These are phyloP conservation scores for Paralvinella palmiformis DNA, from an alignment of 1,140 invertebrate genomes.

Conservation along the genomic window DNA sequence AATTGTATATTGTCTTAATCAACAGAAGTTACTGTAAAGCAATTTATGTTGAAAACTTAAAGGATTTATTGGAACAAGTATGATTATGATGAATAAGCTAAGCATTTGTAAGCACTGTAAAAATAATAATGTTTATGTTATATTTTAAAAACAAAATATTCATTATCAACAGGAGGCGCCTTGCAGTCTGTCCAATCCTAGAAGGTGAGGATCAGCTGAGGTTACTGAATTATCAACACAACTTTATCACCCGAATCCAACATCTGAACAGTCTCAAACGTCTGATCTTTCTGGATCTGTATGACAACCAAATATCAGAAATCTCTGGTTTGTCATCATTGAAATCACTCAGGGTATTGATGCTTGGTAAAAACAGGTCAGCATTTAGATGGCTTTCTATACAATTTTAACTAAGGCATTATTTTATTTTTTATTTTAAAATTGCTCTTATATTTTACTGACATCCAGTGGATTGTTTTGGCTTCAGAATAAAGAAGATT, in stretches of 20 bases:
- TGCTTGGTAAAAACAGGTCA: slow-evolving; percentile 81
- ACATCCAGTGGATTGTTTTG: too few species aligned
- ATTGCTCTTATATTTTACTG: slow-evolving; percentile 9
- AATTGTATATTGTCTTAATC: too few species aligned
- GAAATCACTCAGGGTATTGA: slow-evolving; percentile 70
- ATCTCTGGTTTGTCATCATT: slow-evolving; percentile 69
- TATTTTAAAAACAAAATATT: neutral
- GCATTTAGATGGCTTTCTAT: neutral
- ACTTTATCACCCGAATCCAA: slow-evolving; percentile 73
- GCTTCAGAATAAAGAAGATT: slow-evolving; percentile 64
- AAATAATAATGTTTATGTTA: neutral
- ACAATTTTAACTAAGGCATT: neutral
- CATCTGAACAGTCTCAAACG: slow-evolving; percentile 59
- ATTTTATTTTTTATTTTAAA: slow-evolving; percentile 7
- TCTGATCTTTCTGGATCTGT: slow-evolving; percentile 85
- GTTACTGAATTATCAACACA: slow-evolving; percentile 82
- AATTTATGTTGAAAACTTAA: too few species aligned
- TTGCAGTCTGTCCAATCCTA: slow-evolving; percentile 61
- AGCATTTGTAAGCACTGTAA: too few species aligned
- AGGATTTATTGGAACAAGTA: too few species aligned
- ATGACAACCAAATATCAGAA: slow-evolving; percentile 86
- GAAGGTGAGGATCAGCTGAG: slow-evolving; percentile 70
- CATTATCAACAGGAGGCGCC: slow-evolving; percentile 34
- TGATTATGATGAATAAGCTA: too few species aligned
- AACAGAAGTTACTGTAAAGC: too few species aligned